These are phyloP conservation scores for Phenganax stokvisi DNA, from an alignment of 92 coral and sea anemone genomes.

Conservation along the genomic window DNA sequence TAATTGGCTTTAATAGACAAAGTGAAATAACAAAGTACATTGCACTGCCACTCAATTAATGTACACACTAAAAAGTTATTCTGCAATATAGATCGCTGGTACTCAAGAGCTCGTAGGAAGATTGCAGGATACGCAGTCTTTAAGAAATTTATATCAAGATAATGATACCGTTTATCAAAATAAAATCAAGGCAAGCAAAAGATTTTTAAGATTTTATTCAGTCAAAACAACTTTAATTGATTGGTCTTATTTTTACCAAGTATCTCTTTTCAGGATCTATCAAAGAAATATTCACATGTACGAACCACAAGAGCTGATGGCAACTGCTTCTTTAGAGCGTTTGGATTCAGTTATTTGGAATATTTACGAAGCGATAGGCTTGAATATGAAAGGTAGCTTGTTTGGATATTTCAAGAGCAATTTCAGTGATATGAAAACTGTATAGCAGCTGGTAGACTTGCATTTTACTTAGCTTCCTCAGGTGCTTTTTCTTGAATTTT, in stretches of 20 bases:
- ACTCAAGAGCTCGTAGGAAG: conserved; percentile 64
- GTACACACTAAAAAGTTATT: not conserved
- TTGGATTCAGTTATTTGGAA: conserved; percentile 89
- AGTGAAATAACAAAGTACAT: no score
- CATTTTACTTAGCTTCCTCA: no score
- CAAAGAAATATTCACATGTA: conserved; percentile 68
- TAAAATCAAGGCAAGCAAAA: conserved; percentile 66
- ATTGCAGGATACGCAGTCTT: conserved; percentile 58
- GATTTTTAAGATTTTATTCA: not conserved
- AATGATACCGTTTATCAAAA: conserved; percentile 81
- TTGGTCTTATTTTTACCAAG: not conserved
- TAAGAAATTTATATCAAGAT: conserved; percentile 59
- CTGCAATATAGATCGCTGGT: conserved; percentile 65
- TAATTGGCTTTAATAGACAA: no score
- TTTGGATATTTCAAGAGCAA: no score
- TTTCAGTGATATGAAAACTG: no score
- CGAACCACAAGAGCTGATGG: conserved; percentile 96
- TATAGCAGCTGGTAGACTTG: no score
- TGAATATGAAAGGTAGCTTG: conserved; percentile 81
- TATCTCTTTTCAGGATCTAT: conserved; percentile 55
- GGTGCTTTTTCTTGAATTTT: no score
- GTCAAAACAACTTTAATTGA: not conserved
- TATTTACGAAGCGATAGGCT: conserved; percentile 55
- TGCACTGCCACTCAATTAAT: not conserved
- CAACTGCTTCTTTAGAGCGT: conserved; percentile 92